A percentile compares a stretch with the other conserved stretches of the same genome.
These are phyloP conservation scores for Cololabis saira DNA, from an alignment of 2,113 vertebrate genomes.

Conservation along the genomic window DNA sequence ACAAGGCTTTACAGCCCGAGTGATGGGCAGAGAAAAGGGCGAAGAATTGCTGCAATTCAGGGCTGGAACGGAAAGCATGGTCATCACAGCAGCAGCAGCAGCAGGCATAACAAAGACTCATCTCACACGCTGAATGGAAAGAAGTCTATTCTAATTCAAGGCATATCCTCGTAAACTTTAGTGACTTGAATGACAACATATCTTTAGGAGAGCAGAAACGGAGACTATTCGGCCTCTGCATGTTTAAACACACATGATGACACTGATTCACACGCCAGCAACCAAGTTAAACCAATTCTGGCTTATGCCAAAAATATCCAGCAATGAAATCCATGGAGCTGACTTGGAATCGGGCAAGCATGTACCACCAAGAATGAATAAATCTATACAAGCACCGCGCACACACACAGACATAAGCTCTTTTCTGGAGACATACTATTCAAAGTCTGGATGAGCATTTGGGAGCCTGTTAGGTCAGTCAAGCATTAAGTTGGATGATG, in stretches of 20 bases:
- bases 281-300: conserved; percentile 36
- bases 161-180: conserved; percentile 6
- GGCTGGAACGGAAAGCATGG: conserved; percentile 19
- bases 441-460: conserved; percentile 46
- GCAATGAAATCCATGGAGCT: conserved; percentile 22
- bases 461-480: conserved; percentile 59
- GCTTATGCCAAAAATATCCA: conserved; percentile 40
- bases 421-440: conserved; percentile 29
- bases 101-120: conserved; percentile 19
- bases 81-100: conserved; percentile 24
- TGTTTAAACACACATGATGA: not conserved
- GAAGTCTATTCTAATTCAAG: conserved; percentile 34
- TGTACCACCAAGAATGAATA: conserved; percentile 20
- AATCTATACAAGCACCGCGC: conserved; percentile 20
- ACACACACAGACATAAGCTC: conserved; percentile 5
- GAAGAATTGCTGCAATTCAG: conserved; percentile 25
- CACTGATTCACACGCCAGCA: conserved; percentile 21
- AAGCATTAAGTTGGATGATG: conserved; percentile 56
- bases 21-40: conserved; percentile 19
- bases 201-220: conserved; percentile 7
- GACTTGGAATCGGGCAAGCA: conserved; percentile 25
- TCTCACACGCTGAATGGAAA: conserved; percentile 24
- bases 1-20: conserved; percentile 26
- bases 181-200: conserved; percentile 34
- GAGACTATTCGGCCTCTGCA: not conserved